These are phyloP conservation scores for Orchesellides sinensis DNA, from an alignment of 2,888 invertebrate species.

Conservation along the genomic window DNA sequence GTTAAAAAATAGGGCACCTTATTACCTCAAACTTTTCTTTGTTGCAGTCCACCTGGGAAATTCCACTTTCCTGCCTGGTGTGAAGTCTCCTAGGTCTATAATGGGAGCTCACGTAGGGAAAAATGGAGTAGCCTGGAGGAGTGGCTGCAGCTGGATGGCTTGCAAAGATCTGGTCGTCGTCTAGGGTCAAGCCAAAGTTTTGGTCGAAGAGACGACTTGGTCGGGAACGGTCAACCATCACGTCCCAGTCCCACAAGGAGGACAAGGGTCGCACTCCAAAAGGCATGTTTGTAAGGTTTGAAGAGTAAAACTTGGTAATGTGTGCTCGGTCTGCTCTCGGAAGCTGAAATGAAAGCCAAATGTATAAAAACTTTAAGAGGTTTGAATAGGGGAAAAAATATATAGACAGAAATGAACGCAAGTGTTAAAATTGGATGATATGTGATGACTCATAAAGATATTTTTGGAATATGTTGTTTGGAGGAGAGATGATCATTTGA, in stretches of 20 bases:
- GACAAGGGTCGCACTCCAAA: slow-evolving; percentile 10
- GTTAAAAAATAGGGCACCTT: no score
- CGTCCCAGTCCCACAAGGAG: slow-evolving; percentile 43
- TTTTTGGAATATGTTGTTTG: no score
- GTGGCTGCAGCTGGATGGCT: background rate
- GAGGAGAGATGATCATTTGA: no score
- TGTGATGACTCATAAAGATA: no score
- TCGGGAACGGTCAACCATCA: slow-evolving; percentile 27
- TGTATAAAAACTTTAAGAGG: no score
- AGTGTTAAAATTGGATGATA: no score
- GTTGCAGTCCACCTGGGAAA: slow-evolving; percentile 61
- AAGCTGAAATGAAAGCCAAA: no score
- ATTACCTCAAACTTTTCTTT: slow-evolving; percentile 71
- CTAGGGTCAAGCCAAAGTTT: slow-evolving; percentile 61
- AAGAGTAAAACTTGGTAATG: no score
- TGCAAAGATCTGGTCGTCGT: slow-evolving; percentile 60
- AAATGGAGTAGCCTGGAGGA: slow-evolving; percentile 28
- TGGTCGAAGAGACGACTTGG: slow-evolving; percentile 67
- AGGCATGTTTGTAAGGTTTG: no score
- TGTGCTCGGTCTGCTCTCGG: no score
- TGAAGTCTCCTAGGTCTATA: slow-evolving; percentile 59
- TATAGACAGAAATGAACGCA: no score
- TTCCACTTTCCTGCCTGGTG: slow-evolving; percentile 56
- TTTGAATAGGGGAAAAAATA: no score
- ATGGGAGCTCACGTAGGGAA: background rate